Conservation (phyloP, 1,140 invertebrate genomes). For the Drosophila sproati region DNA sequence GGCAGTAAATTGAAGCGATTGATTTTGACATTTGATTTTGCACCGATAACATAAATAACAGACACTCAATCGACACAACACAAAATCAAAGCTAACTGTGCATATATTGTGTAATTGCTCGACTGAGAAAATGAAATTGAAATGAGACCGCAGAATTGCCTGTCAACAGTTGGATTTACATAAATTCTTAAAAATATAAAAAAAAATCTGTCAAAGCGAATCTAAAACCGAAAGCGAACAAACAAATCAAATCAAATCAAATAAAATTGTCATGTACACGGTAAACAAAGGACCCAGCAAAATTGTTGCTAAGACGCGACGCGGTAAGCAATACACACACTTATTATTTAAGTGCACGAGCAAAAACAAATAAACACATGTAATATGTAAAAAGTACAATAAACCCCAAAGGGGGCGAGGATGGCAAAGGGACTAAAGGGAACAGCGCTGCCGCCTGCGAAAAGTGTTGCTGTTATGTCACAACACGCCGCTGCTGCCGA, state of each 20-base stretch:
- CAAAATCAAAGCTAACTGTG: conserved; percentile 46
- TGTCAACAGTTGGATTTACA: conserved; percentile 39
- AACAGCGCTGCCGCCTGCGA: conserved; percentile 26
- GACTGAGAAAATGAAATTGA: conserved; percentile 49
- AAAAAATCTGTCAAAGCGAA: conserved; percentile 31
- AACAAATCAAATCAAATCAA: conserved; percentile 16
- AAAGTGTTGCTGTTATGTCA: conserved; percentile 75
- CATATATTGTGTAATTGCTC: conserved; percentile 71
- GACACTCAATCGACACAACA: conserved; percentile 17
- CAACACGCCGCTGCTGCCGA: conserved; percentile 44
- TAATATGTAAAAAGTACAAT: conserved; percentile 50
- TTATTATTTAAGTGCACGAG: background rate
- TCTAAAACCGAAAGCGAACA: conserved; percentile 33
- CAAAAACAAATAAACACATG: background rate
- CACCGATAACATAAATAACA: conserved; percentile 9
- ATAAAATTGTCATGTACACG: conserved; percentile 89
- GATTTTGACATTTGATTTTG: conserved; percentile 30
- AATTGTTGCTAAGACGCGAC: conserved; percentile 92
- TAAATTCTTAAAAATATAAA: conserved; percentile 44
- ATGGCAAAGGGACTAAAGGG: background rate
- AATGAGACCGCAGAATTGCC: conserved; percentile 30
- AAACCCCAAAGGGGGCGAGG: conserved; percentile 29
- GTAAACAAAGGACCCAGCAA: conserved; percentile 93
- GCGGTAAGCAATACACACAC: conserved; percentile 86
- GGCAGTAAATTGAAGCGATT: conserved; percentile 57